Evolutionary conservation across 2,888 invertebrate species (phyloP).

Genomic region (Chalcosyrphus nemorum): DNA sequence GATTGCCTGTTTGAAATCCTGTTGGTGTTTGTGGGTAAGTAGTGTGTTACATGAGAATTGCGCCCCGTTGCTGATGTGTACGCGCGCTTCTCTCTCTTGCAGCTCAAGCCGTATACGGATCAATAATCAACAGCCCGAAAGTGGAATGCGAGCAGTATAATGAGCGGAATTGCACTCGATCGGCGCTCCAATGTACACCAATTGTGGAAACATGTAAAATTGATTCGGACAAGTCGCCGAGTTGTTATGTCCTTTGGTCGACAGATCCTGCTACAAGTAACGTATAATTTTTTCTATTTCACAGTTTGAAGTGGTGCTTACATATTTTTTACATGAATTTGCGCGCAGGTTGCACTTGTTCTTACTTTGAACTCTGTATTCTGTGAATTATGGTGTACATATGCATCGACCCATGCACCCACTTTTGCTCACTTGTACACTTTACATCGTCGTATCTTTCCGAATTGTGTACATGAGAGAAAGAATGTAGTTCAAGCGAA

Average conservation of each 20-base stretch:
- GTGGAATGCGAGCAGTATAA: constrained; percentile 80
- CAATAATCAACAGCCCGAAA: constrained; percentile 74
- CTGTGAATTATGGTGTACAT: not conserved
- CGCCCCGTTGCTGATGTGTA: constrained; percentile 43
- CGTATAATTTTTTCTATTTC: no score
- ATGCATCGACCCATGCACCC: constrained; percentile 28
- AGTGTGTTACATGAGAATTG: constrained; percentile 66
- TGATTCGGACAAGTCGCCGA: constrained; percentile 88
- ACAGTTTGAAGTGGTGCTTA: no score
- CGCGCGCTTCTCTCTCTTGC: constrained; percentile 22
- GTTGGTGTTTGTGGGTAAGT: constrained; percentile 71
- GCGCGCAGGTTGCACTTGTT: constrained; percentile 49
- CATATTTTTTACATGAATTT: not conserved
- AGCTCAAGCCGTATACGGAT: constrained; percentile 68
- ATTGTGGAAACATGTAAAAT: constrained; percentile 81
- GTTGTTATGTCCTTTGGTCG: constrained; percentile 93
- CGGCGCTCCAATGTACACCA: constrained; percentile 85
- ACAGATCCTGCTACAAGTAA: constrained; percentile 85
- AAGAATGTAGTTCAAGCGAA: constrained; percentile 1
- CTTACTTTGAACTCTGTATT: constrained; percentile 12
- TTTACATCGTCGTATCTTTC: not conserved
- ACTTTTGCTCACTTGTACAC: not conserved
- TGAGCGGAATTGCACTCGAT: constrained; percentile 79
- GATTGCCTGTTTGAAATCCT: constrained; percentile 68
- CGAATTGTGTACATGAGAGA: not conserved